Conservation (phyloP, 2,113 vertebrate genomes). For the Delphinus delphis region DNA sequence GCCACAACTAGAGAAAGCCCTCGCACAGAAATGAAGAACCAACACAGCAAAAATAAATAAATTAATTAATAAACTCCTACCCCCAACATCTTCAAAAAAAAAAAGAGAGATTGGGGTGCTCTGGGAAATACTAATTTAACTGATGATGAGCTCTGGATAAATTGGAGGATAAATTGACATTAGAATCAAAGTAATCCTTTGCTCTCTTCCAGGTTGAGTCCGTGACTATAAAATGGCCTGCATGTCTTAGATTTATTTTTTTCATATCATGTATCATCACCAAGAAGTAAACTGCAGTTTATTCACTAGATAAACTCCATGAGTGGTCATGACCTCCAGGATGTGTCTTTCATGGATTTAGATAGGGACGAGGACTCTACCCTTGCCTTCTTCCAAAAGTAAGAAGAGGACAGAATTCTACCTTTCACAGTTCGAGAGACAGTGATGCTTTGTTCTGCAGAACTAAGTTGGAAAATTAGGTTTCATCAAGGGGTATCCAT, state of each 20-base stretch:
- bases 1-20: too few relatives aligned
- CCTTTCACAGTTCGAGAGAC: background rate
- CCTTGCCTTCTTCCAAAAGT: background rate
- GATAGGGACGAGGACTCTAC: background rate
- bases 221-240: background rate
- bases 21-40: too few relatives aligned
- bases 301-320: background rate
- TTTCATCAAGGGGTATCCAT: background rate
- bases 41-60: too few relatives aligned
- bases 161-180: background rate
- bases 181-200: background rate
- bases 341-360: background rate
- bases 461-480: background rate
- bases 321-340: background rate
- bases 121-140: background rate
- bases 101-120: background rate
- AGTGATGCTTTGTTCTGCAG: background rate
- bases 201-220: background rate
- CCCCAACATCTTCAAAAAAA: too few relatives aligned
- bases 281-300: background rate
- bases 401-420: background rate
- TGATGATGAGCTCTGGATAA: background rate
- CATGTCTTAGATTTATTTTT: background rate
- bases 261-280: background rate
- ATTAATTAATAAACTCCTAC: too few relatives aligned